Conservation (phyloP, 1,140 invertebrate species). For the Argopecten irradians region DNA sequence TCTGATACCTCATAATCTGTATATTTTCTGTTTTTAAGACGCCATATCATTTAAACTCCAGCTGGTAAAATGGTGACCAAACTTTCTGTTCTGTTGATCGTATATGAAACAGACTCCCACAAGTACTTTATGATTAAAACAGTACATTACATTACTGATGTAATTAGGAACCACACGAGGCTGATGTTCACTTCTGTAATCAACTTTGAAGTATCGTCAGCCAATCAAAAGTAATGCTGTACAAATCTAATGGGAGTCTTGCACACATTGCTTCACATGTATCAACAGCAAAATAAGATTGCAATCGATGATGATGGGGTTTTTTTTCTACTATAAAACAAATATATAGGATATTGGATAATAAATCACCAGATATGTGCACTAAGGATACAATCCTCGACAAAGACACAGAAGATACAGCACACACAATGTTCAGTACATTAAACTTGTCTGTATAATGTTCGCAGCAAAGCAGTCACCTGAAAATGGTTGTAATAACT, state of each 20-base stretch:
- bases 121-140: neutral
- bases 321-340: neutral
- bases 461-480: neutral
- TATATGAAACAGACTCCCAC: no score
- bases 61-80: no score
- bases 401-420: neutral
- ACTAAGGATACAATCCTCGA: neutral
- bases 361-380: neutral
- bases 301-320: neutral
- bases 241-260: neutral
- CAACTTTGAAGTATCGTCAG: neutral
- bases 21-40: no score
- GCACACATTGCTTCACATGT: neutral
- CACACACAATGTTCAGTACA: neutral
- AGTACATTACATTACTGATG: neutral
- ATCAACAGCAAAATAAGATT: neutral
- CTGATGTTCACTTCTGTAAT: neutral
- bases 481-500: neutral
- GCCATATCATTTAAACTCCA: no score
- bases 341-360: neutral
- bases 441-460: neutral
- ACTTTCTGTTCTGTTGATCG: no score
- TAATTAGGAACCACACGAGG: neutral
- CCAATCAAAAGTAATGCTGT: neutral
- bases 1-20: no score